phyloP scores from a whole-genome alignment of 2,113 vertebrate genomes.

The Pogonocichla stellata region DNA sequence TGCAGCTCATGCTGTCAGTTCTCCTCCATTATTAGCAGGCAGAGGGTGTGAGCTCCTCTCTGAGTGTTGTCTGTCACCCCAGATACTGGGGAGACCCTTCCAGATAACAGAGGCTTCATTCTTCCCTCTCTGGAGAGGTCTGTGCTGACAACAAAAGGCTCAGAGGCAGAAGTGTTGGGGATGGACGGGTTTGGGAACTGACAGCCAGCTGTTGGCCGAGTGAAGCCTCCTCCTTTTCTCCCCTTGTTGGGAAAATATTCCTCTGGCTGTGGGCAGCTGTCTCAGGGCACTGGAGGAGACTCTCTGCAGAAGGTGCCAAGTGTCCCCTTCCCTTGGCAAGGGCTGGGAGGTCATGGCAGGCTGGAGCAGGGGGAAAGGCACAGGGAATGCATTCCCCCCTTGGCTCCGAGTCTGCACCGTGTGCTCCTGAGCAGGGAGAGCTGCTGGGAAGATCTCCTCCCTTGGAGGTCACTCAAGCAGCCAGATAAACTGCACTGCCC shows the following conservation, averaged over 20 bases:
- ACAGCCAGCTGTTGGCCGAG: slow-evolving; percentile 3
- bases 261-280: background rate
- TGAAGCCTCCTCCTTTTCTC: background rate
- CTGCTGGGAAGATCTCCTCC: slow-evolving; percentile 57
- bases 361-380: background rate
- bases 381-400: background rate
- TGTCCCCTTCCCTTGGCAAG: background rate
- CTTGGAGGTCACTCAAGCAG: slow-evolving; percentile 41
- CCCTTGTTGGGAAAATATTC: background rate
- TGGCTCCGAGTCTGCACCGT: background rate
- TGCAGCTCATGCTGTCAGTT: background rate
- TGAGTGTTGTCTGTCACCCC: background rate
- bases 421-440: background rate
- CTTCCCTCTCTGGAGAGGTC: background rate
- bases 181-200: background rate
- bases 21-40: background rate
- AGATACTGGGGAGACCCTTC: slow-evolving; percentile 21
- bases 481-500: slow-evolving; percentile 48
- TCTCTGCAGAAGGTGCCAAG: background rate
- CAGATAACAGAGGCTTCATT: slow-evolving; percentile 24
- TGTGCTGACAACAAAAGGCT: slow-evolving; percentile 8
- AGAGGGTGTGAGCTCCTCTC: background rate
- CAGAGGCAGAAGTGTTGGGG: background rate
- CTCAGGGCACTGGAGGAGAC: background rate
- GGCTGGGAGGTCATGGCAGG: background rate